These are phyloP conservation scores for Ypsolopha scabrella DNA, from an alignment of 2,888 invertebrate genomes.

Conservation along the genomic window DNA sequence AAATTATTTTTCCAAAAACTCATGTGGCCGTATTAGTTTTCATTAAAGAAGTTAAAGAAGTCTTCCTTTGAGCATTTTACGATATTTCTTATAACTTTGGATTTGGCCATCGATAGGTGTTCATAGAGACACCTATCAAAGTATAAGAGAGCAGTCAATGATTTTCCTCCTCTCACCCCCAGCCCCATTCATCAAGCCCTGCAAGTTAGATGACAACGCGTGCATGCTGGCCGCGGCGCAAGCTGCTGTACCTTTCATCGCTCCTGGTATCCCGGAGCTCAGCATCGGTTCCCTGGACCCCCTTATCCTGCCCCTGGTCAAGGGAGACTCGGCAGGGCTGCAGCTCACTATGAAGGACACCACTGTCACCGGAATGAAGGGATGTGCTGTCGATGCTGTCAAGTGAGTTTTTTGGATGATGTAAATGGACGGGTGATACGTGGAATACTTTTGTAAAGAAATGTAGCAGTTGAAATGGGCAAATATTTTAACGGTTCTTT, in stretches of 20 bases:
- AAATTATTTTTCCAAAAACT: no score
- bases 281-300: conserved; percentile 43
- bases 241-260: conserved; percentile 33
- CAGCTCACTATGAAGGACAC: conserved; percentile 35
- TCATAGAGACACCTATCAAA: no score
- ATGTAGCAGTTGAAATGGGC: background rate
- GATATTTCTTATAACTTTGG: no score
- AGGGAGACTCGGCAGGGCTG: conserved; percentile 36
- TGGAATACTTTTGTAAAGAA: background rate
- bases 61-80: no score
- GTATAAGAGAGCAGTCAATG: no score
- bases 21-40: no score
- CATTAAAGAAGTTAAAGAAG: no score
- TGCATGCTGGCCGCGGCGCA: conserved; percentile 36
- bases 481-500: background rate
- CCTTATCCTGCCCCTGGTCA: conserved; percentile 29
- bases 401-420: conserved; percentile 32
- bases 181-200: conserved; percentile 52
- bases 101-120: no score
- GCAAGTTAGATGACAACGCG: conserved; percentile 29
- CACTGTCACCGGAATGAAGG: conserved; percentile 39
- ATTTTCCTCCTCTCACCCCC: conserved; percentile 2
- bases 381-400: conserved; percentile 32
- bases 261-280: conserved; percentile 37
- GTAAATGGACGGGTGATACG: no score